A percentile compares a stretch with the other conserved stretches of the same genome.
These are phyloP conservation scores for Nesidiocoris tenuis DNA, from an alignment of 2,888 invertebrate genomes.

Conservation along the genomic window DNA sequence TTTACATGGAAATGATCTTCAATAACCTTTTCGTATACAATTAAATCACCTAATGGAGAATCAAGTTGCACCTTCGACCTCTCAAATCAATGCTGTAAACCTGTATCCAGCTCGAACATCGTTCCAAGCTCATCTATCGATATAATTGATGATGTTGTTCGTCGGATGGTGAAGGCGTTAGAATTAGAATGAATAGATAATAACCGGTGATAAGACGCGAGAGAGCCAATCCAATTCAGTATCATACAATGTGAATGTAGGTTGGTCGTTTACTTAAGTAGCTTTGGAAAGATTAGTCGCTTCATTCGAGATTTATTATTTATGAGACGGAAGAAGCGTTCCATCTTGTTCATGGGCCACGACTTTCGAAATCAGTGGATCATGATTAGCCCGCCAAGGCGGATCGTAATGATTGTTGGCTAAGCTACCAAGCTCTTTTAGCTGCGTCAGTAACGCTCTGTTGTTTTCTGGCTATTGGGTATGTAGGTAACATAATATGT, in stretches of 20 bases:
- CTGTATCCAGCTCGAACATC: neutral
- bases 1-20: too few relatives aligned
- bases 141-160: conserved; percentile 21
- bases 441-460: too few relatives aligned
- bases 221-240: conserved; percentile 4
- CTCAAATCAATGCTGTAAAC: neutral
- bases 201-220: conserved; percentile 2
- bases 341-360: neutral
- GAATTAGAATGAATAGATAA: conserved; percentile 25
- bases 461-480: too few relatives aligned
- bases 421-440: too few relatives aligned
- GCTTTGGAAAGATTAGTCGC: conserved; percentile 18
- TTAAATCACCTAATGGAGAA: too few relatives aligned
- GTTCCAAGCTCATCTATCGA: neutral
- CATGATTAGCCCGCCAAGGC: neutral
- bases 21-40: too few relatives aligned
- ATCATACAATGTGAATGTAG: conserved; percentile 1
- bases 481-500: too few relatives aligned
- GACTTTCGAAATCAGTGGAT: neutral
- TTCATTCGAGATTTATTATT: conserved; percentile 18
- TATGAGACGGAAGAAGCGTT: neutral
- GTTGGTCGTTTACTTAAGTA: conserved; percentile 13
- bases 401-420: neutral
- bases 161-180: conserved; percentile 11
- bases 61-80: too few relatives aligned